A percentile compares a stretch with the other conserved stretches of the same genome.
phyloP scores from a whole-genome alignment of 1,140 invertebrate species.

The Leptinotarsa lineolata region DNA sequence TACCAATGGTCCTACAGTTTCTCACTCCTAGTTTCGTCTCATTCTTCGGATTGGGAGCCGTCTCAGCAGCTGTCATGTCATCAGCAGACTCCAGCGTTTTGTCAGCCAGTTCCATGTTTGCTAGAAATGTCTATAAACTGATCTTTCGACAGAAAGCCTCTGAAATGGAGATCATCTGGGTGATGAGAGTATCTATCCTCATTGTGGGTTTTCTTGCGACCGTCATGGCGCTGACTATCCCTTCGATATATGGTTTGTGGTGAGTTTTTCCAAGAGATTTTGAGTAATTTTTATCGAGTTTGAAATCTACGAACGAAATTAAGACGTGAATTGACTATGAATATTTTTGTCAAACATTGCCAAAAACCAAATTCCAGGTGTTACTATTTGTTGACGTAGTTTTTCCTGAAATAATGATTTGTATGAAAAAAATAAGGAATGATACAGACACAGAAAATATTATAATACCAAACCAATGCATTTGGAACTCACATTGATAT shows the following conservation, averaged over 20 bases:
- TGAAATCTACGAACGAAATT: too few species aligned
- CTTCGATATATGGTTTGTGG: constrained; percentile 97
- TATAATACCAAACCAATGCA: too few species aligned
- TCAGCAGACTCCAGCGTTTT: constrained; percentile 97
- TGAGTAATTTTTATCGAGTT: too few species aligned
- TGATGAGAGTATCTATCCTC: constrained; percentile 92
- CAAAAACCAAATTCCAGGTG: too few species aligned
- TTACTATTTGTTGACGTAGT: too few species aligned
- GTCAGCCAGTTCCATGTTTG: constrained; percentile 97
- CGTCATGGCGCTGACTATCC: constrained; percentile 93
- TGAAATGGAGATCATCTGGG: constrained; percentile 97
- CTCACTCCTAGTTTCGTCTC: constrained; percentile 92
- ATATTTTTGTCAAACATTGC: too few species aligned
- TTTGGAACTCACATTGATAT: too few species aligned
- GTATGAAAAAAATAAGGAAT: too few species aligned
- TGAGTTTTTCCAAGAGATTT: constrained; percentile 60
- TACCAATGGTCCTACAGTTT: constrained; percentile 96
- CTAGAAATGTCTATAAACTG: constrained; percentile 95
- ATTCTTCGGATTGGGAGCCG: constrained; percentile 96
- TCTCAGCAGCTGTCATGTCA: constrained; percentile 97
- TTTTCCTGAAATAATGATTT: too few species aligned
- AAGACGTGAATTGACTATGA: too few species aligned
- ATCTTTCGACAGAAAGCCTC: constrained; percentile 93
- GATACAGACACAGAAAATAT: too few species aligned
- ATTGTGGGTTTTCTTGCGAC: constrained; percentile 92